phyloP scores from a whole-genome alignment of 2,888 invertebrate species.

The Nymphalis c-album region DNA sequence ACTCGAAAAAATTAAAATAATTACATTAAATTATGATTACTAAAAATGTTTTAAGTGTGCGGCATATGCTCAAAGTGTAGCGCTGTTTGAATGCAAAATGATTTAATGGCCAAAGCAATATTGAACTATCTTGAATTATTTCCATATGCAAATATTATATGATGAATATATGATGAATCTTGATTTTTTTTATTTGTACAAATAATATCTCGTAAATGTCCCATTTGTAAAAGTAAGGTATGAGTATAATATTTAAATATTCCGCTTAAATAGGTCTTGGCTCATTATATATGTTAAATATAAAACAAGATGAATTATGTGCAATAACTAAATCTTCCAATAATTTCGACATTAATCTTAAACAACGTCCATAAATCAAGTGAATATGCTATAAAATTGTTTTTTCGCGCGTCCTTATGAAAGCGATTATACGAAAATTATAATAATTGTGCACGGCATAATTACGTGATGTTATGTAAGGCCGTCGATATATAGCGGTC shows the following conservation, averaged over 20 bases:
- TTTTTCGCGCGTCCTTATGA: constrained; percentile 79
- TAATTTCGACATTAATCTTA: constrained; percentile 56
- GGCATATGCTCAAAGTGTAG: constrained; percentile 23
- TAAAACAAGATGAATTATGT: constrained; percentile 10
- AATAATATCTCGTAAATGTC: background rate
- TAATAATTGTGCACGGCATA: constrained; percentile 77
- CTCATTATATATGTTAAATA: background rate
- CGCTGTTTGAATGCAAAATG: constrained; percentile 24
- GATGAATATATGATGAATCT: no score
- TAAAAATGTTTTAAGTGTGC: constrained; percentile 26
- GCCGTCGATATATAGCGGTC: constrained; percentile 69
- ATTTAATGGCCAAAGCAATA: constrained; percentile 14
- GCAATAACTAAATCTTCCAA: constrained; percentile 36
- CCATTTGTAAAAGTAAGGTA: background rate
- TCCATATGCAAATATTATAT: background rate
- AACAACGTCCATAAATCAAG: constrained; percentile 68
- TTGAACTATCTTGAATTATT: constrained; percentile 17
- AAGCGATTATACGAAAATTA: constrained; percentile 78
- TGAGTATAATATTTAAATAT: background rate
- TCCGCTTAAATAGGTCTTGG: background rate
- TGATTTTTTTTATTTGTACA: background rate
- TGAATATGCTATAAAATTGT: constrained; percentile 69
- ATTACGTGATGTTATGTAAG: constrained; percentile 77
- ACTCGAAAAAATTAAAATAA: constrained; percentile 42
- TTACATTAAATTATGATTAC: constrained; percentile 36